These are phyloP conservation scores for Aphrophora alni DNA, from an alignment of 2,888 invertebrate species.

Conservation along the genomic window DNA sequence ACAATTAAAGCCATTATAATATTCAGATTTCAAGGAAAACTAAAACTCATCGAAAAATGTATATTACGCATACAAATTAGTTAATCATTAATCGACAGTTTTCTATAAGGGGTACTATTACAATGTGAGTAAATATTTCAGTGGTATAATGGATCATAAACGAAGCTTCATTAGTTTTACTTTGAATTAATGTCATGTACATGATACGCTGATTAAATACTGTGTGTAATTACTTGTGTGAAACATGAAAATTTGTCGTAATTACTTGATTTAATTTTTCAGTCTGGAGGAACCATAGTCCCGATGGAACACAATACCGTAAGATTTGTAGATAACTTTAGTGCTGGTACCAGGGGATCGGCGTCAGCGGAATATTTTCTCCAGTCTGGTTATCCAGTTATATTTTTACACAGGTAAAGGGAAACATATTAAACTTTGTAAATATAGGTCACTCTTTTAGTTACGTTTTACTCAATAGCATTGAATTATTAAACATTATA, in stretches of 20 bases:
- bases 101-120: background rate
- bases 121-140: background rate
- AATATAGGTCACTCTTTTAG: too few relatives aligned
- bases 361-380: constrained; percentile 96
- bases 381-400: constrained; percentile 84
- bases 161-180: too few relatives aligned
- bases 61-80: too few relatives aligned
- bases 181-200: background rate
- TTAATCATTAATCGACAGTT: too few relatives aligned
- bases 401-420: constrained; percentile 81
- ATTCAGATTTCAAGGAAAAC: too few relatives aligned
- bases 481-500: too few relatives aligned
- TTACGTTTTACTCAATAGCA: background rate
- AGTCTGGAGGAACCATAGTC: constrained; percentile 97
- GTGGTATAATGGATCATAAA: background rate
- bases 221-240: constrained; percentile 20
- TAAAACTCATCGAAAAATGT: too few relatives aligned
- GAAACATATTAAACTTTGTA: too few relatives aligned
- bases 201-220: background rate
- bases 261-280: constrained; percentile 51
- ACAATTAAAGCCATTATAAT: too few relatives aligned
- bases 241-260: background rate
- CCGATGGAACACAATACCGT: constrained; percentile 97
- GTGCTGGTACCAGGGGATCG: constrained; percentile 94
- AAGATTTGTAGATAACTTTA: constrained; percentile 98